Base-by-base conservation (phyloP, 2,797 vertebrate genomes). In the Avahi laniger region DNA sequence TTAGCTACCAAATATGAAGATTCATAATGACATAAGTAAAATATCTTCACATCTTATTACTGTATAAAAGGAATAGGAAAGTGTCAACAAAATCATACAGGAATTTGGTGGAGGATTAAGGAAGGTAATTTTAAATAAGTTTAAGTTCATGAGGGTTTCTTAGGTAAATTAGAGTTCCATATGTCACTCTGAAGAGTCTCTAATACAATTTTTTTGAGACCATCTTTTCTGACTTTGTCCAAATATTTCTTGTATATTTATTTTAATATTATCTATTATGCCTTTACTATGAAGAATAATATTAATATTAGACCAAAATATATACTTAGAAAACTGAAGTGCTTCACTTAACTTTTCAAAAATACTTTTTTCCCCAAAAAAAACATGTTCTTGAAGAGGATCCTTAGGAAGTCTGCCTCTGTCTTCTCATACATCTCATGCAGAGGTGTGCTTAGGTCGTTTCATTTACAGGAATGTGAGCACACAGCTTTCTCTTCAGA, bases 41-140 rank as follows among this genome's bases (percentile, higher is more conserved):
- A 88, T 72, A 82, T 70, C 80, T 75, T 95, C 9, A 13, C 73
- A 15, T 2, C 81, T 80, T 76, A 30, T 92, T 79, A 73, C 48
- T n/a, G 33, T 78, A 30, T 93, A 57, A 80, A 89, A 22, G 12
- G 43, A 91, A 72, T 15, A 57, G 26, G 33, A 89, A 69, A 7
- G 22, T 87, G 75, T 84, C 48, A 85, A 67, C 30, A 92, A 52
- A 92, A 46, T 79, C 13, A 76, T 84, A 14, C 1, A 78, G 26
- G 11, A 90, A 88, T 88, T 95, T 80, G 35, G 12, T 63, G 28
- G 24, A 50, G 11, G 2, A 28, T 38, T 85, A n/a, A 35, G 22
- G 10, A 95, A 94, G 13, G 4, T 89, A 43, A 85, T 92, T 95
- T 89, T 88, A 91, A 87, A 18, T 72, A 89, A 85, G 4, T 63